phyloP scores from a whole-genome alignment of 92 coral and sea anemone species.

The Parazoanthus atlanticus region DNA sequence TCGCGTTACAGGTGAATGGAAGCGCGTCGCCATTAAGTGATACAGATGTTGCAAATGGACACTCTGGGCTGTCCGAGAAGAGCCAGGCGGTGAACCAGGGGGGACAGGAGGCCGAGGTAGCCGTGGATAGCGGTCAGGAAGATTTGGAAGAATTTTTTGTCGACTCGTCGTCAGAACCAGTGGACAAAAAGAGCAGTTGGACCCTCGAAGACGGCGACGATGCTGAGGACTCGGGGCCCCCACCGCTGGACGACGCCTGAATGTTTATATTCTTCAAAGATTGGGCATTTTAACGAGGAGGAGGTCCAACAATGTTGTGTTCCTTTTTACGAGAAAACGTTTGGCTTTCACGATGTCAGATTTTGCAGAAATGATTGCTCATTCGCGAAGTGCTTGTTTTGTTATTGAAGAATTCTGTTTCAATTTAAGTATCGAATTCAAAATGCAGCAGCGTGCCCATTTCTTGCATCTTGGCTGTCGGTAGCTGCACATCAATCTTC shows the following conservation, averaged over 20 bases:
- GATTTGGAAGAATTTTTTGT: constrained; percentile 22
- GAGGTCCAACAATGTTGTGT: not conserved
- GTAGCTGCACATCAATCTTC: not conserved
- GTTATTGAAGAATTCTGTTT: not conserved
- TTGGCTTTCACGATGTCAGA: not conserved
- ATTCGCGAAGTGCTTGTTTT: not conserved
- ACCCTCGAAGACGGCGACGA: not conserved
- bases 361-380: not conserved
- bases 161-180: not conserved
- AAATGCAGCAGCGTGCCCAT: not conserved
- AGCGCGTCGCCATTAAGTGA: not conserved
- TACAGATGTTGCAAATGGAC: not conserved
- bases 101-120: not conserved
- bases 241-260: constrained; percentile 2
- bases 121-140: not conserved
- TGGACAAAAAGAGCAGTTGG: not conserved
- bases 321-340: no score
- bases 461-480: not conserved
- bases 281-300: not conserved
- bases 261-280: no score
- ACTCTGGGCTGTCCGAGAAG: not conserved
- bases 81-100: not conserved
- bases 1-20: not conserved
- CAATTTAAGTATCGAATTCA: no score
- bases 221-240: not conserved